Base-by-base conservation (phyloP, 2,797 vertebrate species). In the Thaleichthys pacificus region DNA sequence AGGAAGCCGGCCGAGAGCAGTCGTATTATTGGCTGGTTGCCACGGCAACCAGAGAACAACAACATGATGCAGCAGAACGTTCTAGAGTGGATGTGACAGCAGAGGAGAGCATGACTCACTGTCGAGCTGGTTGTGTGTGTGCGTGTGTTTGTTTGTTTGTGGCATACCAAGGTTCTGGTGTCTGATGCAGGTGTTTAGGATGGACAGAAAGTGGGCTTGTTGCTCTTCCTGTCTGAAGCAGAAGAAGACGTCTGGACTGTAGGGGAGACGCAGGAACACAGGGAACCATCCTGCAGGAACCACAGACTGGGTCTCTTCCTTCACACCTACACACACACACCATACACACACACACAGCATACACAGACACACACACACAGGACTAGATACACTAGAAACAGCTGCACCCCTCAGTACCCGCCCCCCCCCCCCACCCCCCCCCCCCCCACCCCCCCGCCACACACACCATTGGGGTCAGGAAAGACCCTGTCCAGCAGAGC, bases 251-350 rank as follows among this genome's bases (percentile, higher is more conserved):
- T 95, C 91, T 64, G 90, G 91, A 76, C 81, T 69, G 69, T 94
- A 96, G 0, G 95, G 94, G 75, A 95, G 93, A 88, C 93, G 94
- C 80, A 98, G 89, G 82, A 92, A 96, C 26, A 97, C 95, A 0
- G 95, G 93, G 79, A 93, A 95, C 0, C 85, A 88, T 72, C 85
- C 94, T 70, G 93, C 79, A 0, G 84, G 77, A 12, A 93, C 82
- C 0, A 92, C 85, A 0, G 35, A 35, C 32, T 35, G 32, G 24
- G 69, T 76, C 42, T 96, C 95, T 83, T 96, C 95, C 5, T 77
- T 94, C 0, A 79, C 83, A 8, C 92, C 96, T 95, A 64, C 72
- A 73, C 49, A 79, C 32, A 70, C 19, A 71, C 21, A 72, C 3
- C 30, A 32, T 6, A 32, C 30, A 32, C 32, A 32, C 32, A 35